A percentile compares a stretch with the other conserved stretches of the same genome.
These are phyloP conservation scores for Bilobella aurantiaca DNA, from an alignment of 1,140 invertebrate genomes.

Conservation along the genomic window DNA sequence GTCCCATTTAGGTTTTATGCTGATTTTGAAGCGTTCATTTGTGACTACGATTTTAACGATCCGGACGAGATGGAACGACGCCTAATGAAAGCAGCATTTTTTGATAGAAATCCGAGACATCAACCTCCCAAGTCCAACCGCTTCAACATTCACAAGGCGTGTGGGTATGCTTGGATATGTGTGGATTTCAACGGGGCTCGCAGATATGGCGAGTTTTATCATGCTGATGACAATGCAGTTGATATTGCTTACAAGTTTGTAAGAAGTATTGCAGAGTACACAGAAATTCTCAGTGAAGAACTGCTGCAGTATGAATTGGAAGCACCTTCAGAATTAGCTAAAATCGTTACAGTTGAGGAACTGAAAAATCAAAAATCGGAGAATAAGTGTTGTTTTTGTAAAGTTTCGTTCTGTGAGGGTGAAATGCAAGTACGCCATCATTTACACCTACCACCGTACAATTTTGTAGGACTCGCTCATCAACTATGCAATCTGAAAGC, in stretches of 20 bases:
- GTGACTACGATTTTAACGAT: background rate
- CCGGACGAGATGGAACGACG: background rate
- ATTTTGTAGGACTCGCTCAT: slow-evolving; percentile 3
- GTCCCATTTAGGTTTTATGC: background rate
- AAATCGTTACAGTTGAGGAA: background rate
- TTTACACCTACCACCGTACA: background rate
- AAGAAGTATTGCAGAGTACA: too few species aligned
- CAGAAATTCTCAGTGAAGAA: too few species aligned
- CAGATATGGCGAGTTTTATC: background rate
- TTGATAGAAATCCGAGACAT: background rate
- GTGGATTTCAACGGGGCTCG: background rate
- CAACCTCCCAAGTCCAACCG: too few species aligned
- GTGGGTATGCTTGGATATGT: background rate
- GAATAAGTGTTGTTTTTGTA: background rate
- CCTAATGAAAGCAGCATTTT: background rate
- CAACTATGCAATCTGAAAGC: background rate
- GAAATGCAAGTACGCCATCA: slow-evolving; percentile 5
- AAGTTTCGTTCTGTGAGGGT: background rate
- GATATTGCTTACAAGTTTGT: background rate
- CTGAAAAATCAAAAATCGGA: background rate
- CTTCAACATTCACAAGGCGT: background rate
- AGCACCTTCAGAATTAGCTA: too few species aligned
- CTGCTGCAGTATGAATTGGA: too few species aligned
- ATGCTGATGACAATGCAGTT: background rate
- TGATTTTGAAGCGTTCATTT: background rate